Evolutionary conservation across 64 coral and sea anemone genomes (phyloP).

Genomic region (Stichodactyla helianthus): DNA sequence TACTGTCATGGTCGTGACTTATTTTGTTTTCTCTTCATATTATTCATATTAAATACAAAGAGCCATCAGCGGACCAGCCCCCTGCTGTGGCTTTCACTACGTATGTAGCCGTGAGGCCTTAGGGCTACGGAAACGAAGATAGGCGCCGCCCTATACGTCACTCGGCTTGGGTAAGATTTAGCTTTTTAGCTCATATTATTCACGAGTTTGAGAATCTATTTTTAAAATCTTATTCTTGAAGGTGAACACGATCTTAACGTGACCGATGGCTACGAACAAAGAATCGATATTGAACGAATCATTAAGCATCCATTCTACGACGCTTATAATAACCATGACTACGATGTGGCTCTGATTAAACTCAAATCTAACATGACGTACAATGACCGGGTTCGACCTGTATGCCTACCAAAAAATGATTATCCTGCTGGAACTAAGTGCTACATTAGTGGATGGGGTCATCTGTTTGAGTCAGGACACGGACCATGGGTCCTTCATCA

Average conservation of each 20-base stretch:
- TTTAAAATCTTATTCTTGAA: neutral
- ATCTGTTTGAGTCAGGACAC: slow-evolving; percentile 43
- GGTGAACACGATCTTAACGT: slow-evolving; percentile 65
- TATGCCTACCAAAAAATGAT: slow-evolving; percentile 29
- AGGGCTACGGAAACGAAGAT: too few relatives aligned
- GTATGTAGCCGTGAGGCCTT: too few relatives aligned
- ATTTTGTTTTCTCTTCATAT: too few relatives aligned
- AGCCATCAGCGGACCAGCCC: too few relatives aligned
- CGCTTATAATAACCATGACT: slow-evolving; percentile 51
- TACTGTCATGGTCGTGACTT: too few relatives aligned
- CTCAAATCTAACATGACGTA: slow-evolving; percentile 51
- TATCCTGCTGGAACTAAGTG: slow-evolving; percentile 36
- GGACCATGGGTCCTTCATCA: slow-evolving; percentile 39
- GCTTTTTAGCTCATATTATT: too few relatives aligned
- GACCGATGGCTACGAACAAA: slow-evolving; percentile 56
- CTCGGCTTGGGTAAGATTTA: too few relatives aligned
- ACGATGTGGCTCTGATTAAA: slow-evolving; percentile 78
- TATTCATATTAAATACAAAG: too few relatives aligned
- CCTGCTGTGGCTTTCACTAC: too few relatives aligned
- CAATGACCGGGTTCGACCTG: slow-evolving; percentile 61
- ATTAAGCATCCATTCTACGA: slow-evolving; percentile 60
- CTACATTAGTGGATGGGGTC: slow-evolving; percentile 70
- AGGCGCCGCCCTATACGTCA: too few relatives aligned
- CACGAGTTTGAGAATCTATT: too few relatives aligned
- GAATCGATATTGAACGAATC: slow-evolving; percentile 45